Percentiles rank a stretch among this genome's conserved stretches.
phyloP scores from a whole-genome alignment of 2,797 vertebrate genomes.

The Hydrolagus colliei region DNA sequence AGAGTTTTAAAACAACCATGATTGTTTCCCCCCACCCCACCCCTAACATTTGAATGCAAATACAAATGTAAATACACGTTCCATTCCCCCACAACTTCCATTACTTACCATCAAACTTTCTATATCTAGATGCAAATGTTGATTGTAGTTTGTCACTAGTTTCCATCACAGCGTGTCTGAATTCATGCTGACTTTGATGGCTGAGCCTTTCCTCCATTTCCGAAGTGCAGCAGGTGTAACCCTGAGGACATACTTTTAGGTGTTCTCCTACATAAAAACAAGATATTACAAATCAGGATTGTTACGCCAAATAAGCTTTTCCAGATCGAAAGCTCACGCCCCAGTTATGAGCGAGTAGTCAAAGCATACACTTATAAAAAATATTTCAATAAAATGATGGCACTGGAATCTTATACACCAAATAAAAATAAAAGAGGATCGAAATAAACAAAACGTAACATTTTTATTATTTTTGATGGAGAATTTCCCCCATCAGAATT shows the following conservation, averaged over 20 bases:
- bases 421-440: too few relatives aligned
- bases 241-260: constrained; percentile 85
- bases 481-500: too few relatives aligned
- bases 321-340: too few relatives aligned
- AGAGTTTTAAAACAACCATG: not conserved
- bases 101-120: constrained; percentile 88
- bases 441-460: too few relatives aligned
- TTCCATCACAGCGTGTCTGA: constrained; percentile 73
- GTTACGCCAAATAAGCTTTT: too few relatives aligned
- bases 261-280: constrained; percentile 65
- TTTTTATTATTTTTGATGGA: too few relatives aligned
- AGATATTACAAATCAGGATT: not conserved
- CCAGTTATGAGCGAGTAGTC: too few relatives aligned
- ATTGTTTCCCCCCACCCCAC: not conserved
- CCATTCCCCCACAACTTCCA: not conserved
- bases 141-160: constrained; percentile 76
- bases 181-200: constrained; percentile 81
- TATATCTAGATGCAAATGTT: constrained; percentile 78
- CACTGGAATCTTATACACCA: too few relatives aligned
- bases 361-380: too few relatives aligned
- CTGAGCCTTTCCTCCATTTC: constrained; percentile 95
- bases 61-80: too few relatives aligned
- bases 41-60: too few relatives aligned
- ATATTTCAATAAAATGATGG: not conserved
- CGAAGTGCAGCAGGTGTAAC: constrained; percentile 87